Conservation (phyloP, 1,140 invertebrate genomes). For the Gonatopus flavifemur region DNA sequence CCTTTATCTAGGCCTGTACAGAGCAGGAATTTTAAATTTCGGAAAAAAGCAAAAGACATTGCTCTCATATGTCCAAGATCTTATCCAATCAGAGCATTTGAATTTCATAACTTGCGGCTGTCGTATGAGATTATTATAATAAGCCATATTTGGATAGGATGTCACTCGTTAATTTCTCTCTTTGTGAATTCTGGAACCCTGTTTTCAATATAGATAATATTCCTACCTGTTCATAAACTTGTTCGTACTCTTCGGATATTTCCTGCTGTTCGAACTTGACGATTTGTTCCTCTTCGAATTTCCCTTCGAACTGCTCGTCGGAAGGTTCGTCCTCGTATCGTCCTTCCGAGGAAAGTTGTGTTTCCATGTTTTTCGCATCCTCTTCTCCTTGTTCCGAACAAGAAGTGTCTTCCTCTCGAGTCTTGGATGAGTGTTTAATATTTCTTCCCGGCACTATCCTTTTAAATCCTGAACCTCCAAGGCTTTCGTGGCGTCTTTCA, state of each 20-base stretch:
- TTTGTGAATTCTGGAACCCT: no score
- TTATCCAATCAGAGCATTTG: no score
- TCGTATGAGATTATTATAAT: no score
- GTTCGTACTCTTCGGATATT: constrained; percentile 32
- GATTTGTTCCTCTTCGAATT: constrained; percentile 28
- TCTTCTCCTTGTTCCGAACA: constrained; percentile 39
- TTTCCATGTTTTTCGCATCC: constrained; percentile 3
- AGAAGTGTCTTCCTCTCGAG: constrained; percentile 28
- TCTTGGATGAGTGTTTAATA: constrained; percentile 30
- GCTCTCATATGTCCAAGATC: no score
- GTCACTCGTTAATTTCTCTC: no score
- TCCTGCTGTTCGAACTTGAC: constrained; percentile 42
- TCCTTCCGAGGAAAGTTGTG: constrained; percentile 20
- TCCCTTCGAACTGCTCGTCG: constrained; percentile 17
- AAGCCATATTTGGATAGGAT: no score
- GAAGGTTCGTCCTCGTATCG: constrained; percentile 24
- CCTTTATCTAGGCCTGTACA: no score
- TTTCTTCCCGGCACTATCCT: constrained; percentile 46
- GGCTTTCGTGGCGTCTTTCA: constrained; percentile 50
- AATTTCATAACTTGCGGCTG: no score
- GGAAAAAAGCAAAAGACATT: no score
- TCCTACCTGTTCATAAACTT: constrained; percentile 42
- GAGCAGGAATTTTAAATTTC: no score
- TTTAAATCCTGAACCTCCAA: constrained; percentile 54
- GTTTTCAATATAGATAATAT: no score